Evolutionary conservation across 2,888 invertebrate genomes (phyloP).

Genomic region (Campopleginae sp.): DNA sequence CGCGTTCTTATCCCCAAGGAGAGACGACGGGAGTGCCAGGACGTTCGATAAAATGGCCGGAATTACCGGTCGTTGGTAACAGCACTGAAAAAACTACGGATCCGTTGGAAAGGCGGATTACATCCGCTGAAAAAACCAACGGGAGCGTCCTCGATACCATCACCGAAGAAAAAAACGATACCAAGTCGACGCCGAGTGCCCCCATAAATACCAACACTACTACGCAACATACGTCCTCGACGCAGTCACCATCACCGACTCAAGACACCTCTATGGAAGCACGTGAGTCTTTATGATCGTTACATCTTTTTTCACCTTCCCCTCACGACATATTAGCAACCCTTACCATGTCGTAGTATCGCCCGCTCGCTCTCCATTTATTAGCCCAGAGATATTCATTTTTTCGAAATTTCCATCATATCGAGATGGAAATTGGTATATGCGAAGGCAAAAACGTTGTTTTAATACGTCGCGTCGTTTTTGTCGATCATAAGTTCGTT

Average conservation of each 20-base stretch:
- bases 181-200: constrained; percentile 55
- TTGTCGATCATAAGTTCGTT: background rate
- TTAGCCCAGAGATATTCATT: too few relatives aligned
- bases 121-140: constrained; percentile 65
- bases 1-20: constrained; percentile 79
- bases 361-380: background rate
- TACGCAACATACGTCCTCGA: constrained; percentile 71
- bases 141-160: constrained; percentile 73
- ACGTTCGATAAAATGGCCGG: constrained; percentile 77
- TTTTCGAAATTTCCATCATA: background rate
- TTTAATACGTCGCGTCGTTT: background rate
- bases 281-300: constrained; percentile 74
- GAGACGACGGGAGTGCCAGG: constrained; percentile 78
- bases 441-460: background rate
- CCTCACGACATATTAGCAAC: background rate
- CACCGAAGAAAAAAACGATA: constrained; percentile 61
- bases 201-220: constrained; percentile 66
- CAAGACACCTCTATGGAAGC: constrained; percentile 82
- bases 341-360: background rate
- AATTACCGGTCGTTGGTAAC: constrained; percentile 63
- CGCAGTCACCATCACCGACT: constrained; percentile 78
- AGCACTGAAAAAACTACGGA: constrained; percentile 53
- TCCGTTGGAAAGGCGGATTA: constrained; percentile 67
- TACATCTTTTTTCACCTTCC: background rate
- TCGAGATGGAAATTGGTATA: background rate